Evolutionary conservation across 1,140 invertebrate genomes (phyloP).

Genomic region (Nebria ingens): DNA sequence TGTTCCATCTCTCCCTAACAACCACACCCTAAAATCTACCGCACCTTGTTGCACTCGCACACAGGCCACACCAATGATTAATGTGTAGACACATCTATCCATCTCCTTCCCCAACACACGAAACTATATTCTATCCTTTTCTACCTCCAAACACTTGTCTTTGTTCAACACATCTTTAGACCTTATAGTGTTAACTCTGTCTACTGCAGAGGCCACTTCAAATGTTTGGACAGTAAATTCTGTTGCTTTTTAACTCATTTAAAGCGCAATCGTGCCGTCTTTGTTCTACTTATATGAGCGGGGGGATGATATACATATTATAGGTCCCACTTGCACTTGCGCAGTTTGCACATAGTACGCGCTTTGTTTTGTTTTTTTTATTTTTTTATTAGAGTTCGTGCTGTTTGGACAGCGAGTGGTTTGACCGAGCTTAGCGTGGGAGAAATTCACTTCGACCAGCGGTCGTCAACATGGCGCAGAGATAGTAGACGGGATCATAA

Average conservation of each 20-base stretch:
- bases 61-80: not conserved
- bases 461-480: not conserved
- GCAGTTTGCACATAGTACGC: not conserved
- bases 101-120: not conserved
- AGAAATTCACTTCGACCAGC: not conserved
- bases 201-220: not conserved
- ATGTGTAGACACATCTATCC: not conserved
- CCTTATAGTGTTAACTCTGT: not conserved
- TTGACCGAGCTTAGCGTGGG: constrained; percentile 7
- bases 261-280: not conserved
- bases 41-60: not conserved
- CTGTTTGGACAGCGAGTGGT: not conserved
- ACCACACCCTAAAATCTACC: not conserved
- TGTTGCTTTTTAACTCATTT: not conserved
- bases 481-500: too few relatives aligned
- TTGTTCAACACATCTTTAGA: not conserved
- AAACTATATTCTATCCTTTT: not conserved
- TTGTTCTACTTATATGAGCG: not conserved
- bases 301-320: too few relatives aligned
- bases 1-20: not conserved
- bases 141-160: too few relatives aligned
- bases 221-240: constrained; percentile 9
- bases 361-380: too few relatives aligned
- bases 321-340: not conserved
- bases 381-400: too few relatives aligned